Evolutionary conservation across 2,888 invertebrate species (phyloP).

Genomic region (Deladenus siricidicola): DNA sequence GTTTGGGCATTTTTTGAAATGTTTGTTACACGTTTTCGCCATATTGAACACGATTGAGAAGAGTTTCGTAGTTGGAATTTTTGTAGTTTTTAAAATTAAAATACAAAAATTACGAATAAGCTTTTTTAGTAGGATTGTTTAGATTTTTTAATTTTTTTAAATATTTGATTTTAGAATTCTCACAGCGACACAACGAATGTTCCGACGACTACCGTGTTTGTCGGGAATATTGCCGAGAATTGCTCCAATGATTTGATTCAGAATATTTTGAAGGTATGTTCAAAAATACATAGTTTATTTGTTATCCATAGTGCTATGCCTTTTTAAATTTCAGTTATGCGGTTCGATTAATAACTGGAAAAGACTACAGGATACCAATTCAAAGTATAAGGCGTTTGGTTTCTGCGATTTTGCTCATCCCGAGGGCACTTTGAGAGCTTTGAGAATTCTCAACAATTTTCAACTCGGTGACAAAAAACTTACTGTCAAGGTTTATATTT

Average conservation of each 20-base stretch:
- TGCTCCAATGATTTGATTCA: conserved; percentile 91
- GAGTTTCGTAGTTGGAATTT: no score
- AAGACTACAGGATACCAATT: conserved; percentile 71
- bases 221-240: conserved; percentile 88
- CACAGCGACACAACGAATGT: no score
- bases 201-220: conserved; percentile 67
- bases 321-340: conserved; percentile 69
- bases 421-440: conserved; percentile 86
- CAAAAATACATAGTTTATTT: not conserved
- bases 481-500: conserved; percentile 63
- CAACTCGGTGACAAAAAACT: conserved; percentile 84
- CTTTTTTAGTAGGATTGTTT: no score
- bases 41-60: no score
- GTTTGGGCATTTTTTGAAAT: no score
- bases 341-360: conserved; percentile 94
- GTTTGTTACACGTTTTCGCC: no score
- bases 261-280: conserved; percentile 66
- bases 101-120: no score
- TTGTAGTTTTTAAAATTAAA: no score
- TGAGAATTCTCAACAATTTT: conserved; percentile 78
- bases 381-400: conserved; percentile 73
- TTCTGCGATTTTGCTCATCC: conserved; percentile 95
- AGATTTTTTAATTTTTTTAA: no score
- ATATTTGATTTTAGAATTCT: no score
- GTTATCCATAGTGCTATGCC: not conserved